Evolutionary conservation across 2,797 vertebrate genomes (phyloP).

Genomic region (Enteromius paludinosus): DNA sequence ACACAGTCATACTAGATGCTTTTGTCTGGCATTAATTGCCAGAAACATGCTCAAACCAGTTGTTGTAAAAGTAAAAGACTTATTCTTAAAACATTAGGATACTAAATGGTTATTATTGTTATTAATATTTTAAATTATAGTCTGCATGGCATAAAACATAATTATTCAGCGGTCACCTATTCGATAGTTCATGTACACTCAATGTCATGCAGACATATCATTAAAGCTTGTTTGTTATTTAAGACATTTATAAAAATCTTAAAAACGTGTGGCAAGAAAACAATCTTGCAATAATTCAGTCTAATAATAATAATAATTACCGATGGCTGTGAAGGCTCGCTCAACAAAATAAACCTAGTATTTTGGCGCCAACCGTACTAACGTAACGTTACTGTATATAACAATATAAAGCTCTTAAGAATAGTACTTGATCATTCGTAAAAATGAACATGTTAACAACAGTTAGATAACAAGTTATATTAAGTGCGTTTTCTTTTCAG

Average conservation of each 20-base stretch:
- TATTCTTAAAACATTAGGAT: neutral
- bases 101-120: neutral
- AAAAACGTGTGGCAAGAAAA: neutral
- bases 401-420: neutral
- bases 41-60: neutral
- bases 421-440: neutral
- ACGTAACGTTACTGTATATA: neutral
- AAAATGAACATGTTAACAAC: neutral
- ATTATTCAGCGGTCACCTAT: neutral
- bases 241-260: neutral
- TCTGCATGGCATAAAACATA: neutral
- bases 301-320: neutral
- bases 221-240: neutral
- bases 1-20: no score
- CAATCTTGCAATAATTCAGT: neutral
- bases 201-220: neutral
- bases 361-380: conserved; percentile 18
- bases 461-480: neutral
- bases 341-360: neutral
- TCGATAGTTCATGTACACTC: neutral
- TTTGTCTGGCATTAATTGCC: neutral
- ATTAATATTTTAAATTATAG: neutral
- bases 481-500: no score
- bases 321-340: neutral
- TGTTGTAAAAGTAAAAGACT: neutral